Base-by-base conservation (phyloP, 2,797 vertebrate genomes). In the Psittacula derbiana region DNA sequence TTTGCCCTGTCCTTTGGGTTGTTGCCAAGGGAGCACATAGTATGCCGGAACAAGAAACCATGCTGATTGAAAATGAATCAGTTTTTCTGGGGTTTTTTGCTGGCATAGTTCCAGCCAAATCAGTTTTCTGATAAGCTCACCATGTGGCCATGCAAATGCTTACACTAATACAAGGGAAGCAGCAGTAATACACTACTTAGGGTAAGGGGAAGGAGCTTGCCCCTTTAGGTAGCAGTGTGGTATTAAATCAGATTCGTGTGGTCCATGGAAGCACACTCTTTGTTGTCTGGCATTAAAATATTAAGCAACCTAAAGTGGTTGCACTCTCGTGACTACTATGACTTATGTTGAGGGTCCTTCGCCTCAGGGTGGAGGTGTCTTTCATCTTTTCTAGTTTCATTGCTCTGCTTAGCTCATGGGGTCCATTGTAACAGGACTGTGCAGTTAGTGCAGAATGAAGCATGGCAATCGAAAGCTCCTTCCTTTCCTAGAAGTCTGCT, bases 1-100 rank as follows among this genome's bases (percentile, higher is more conserved):
- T 85, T 87, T 87, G 57, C 66, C 64, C 84, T 71, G 69, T 89
- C 47, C 79, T 89, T 94, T 83, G 81, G 70, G 47, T 57, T 80
- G 40, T 80, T 92, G 89, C 91, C 65, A 64, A 78, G 40, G 47
- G 71, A 92, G 80, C 58, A 30, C 30, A 31, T 27, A 52, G 49
- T 31, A 47, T 55, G 25, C 64, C 85, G 43, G 50, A 96, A 50
- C 47, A 87, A 85, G 69, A 52, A 83, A 14, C 23, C 14, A 10
- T 44, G 58, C 74, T 92, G 83, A 33, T 19, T 67, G 79, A 73
- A 89, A 92, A 47, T 44, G 13, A 87, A 60, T 31, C 40, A 10
- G 17, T 65, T 93, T 91, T 92, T 47, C 74, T 76, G 41, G 9
- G 28, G 46, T 72, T 52, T 76, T 91, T 87, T 88, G 1, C 30